Evolutionary conservation across 2,113 vertebrate species (phyloP).

Genomic region (Chloropsis cyanopogon): DNA sequence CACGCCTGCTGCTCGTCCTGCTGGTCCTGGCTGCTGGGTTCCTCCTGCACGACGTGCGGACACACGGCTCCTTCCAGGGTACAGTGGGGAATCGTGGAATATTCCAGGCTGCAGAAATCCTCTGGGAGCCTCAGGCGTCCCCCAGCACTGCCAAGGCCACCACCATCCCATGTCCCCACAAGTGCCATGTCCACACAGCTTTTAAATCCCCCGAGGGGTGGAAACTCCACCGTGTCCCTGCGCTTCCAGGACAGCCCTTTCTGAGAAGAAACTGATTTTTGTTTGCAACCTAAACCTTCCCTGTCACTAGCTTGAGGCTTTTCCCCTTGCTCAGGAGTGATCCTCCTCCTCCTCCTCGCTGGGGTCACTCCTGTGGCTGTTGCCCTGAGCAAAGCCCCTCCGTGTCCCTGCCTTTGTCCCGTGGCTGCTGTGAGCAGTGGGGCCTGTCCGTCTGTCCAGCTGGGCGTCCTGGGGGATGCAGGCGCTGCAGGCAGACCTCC

Average conservation of each 20-base stretch:
- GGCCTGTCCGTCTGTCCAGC: not conserved
- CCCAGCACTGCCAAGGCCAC: no score
- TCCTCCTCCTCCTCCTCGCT: not conserved
- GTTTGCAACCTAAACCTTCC: not conserved
- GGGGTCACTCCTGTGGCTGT: not conserved
- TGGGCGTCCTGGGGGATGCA: no score
- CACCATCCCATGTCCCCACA: accelerated
- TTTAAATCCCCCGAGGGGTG: not conserved
- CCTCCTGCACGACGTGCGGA: slow-evolving; percentile 81
- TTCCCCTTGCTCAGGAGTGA: not conserved
- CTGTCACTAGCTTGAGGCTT: not conserved
- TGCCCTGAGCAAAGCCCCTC: not conserved
- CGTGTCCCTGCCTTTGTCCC: accelerated
- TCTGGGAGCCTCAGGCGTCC: not conserved
- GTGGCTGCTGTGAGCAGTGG: not conserved
- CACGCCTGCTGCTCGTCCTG: slow-evolving; percentile 76
- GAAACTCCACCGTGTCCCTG: not conserved
- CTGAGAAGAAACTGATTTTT: not conserved
- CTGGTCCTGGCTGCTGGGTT: slow-evolving; percentile 77
- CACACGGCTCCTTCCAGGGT: slow-evolving; percentile 85
- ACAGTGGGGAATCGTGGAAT: accelerated
- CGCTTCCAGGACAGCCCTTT: not conserved
- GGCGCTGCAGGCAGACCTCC: not conserved
- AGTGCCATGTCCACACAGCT: accelerated
- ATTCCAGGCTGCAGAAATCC: accelerated